Evolutionary conservation across 2,797 vertebrate genomes (phyloP).

Genomic region (Sebastes wilsoni): DNA sequence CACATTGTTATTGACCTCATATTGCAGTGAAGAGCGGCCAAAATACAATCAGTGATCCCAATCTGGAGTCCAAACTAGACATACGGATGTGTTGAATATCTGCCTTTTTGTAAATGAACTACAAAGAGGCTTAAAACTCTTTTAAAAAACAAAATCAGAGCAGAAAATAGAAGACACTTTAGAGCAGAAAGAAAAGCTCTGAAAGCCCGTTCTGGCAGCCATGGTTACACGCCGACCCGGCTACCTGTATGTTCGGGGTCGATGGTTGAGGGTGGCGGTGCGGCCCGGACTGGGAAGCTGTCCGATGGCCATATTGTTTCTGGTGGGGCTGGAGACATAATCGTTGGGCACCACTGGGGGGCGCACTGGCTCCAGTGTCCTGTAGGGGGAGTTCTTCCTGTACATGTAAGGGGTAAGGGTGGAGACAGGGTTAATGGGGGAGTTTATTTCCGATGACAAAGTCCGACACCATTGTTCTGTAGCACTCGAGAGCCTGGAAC

Average conservation of each 20-base stretch:
- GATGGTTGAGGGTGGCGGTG: slow-evolving; percentile 94
- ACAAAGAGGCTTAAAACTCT: background rate
- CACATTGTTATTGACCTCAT: background rate
- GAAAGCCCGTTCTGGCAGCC: background rate
- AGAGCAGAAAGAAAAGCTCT: background rate
- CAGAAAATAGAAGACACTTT: background rate
- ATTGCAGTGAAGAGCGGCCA: background rate
- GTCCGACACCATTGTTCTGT: slow-evolving; percentile 85
- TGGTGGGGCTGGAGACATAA: slow-evolving; percentile 93
- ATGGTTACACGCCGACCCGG: slow-evolving; percentile 14
- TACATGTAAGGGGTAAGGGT: slow-evolving; percentile 24
- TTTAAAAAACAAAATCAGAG: background rate
- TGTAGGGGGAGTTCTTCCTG: slow-evolving; percentile 97
- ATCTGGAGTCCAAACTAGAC: background rate
- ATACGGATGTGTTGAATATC: slow-evolving; percentile 1
- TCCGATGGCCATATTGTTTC: slow-evolving; percentile 85
- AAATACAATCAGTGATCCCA: background rate
- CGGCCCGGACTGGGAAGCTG: slow-evolving; percentile 91
- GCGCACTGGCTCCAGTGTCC: slow-evolving; percentile 96
- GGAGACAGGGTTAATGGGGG: slow-evolving; percentile 18
- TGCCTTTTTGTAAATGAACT: background rate
- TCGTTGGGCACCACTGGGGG: slow-evolving; percentile 97
- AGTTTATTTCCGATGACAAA: background rate
- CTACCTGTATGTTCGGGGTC: slow-evolving; percentile 97
- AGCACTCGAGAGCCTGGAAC: background rate